Conservation (phyloP, 2,888 invertebrate species). For the Coremacera marginata region DNA sequence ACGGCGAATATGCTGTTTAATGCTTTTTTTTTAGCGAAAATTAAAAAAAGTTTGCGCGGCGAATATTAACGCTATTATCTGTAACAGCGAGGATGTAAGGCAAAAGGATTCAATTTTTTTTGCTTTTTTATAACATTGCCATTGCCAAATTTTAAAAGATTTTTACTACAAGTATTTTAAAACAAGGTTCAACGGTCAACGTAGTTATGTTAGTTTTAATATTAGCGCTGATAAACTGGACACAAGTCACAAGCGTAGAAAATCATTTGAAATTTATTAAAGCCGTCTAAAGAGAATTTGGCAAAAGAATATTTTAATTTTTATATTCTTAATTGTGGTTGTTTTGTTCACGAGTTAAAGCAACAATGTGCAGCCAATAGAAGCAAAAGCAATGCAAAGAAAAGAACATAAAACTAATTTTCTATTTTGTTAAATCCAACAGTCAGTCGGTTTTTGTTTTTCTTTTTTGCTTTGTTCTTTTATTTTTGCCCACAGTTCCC, state of each 20-base stretch:
- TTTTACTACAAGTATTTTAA: not conserved
- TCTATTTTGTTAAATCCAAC: not conserved
- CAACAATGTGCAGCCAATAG: slow-evolving; percentile 16
- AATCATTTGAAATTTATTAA: not conserved
- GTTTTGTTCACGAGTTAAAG: slow-evolving; percentile 7
- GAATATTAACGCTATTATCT: slow-evolving; percentile 5
- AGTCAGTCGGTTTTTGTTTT: not conserved
- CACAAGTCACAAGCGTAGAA: slow-evolving; percentile 7
- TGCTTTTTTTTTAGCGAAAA: not conserved
- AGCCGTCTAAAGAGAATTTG: not conserved
- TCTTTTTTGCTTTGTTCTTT: not conserved
- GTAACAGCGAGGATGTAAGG: slow-evolving; percentile 3
- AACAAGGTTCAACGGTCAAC: not conserved
- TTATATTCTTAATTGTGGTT: not conserved
- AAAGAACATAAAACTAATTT: not conserved
- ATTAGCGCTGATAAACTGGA: slow-evolving; percentile 1
- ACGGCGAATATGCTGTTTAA: not conserved
- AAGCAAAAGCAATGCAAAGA: slow-evolving; percentile 4
- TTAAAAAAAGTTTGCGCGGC: slow-evolving; percentile 12
- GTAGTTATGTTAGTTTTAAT: slow-evolving; percentile 4
- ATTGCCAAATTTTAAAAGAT: not conserved
- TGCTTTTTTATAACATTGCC: not conserved
- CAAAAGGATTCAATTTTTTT: not conserved
- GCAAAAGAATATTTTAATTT: not conserved
- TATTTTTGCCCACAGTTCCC: slow-evolving; percentile 11